Evolutionary conservation across 23 tunicate genomes (phyloP).

Genomic region (Ciona savignyi): DNA sequence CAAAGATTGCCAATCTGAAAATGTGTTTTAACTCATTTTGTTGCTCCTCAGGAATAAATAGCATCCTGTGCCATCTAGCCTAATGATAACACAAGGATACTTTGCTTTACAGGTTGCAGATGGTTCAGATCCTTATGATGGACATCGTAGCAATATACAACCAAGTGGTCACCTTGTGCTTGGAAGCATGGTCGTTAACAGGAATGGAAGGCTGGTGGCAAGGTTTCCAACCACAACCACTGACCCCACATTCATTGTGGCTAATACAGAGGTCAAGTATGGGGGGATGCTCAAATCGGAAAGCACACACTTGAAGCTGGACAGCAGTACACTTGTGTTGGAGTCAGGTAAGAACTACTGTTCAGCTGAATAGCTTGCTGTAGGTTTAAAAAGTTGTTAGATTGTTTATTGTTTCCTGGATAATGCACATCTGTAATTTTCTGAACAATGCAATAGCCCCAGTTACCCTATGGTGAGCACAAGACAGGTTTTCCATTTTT

Average conservation of each 20-base stretch:
- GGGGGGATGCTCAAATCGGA: conserved; percentile 12
- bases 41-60: background rate
- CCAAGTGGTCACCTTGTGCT: background rate
- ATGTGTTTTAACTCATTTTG: background rate
- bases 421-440: too few relatives aligned
- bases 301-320: conserved; percentile 5
- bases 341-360: conserved; percentile 12
- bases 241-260: conserved; percentile 7
- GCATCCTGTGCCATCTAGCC: too few relatives aligned
- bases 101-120: conserved; percentile 8
- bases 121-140: conserved; percentile 17
- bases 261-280: conserved; percentile 6
- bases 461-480: too few relatives aligned
- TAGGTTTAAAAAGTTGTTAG: too few relatives aligned
- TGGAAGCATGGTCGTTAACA: conserved; percentile 10
- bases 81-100: background rate
- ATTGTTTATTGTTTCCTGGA: too few relatives aligned
- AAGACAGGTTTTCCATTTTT: too few relatives aligned
- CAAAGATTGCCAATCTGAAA: too few relatives aligned
- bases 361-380: too few relatives aligned
- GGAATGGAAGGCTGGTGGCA: background rate
- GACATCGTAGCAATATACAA: background rate
- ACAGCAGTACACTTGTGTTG: background rate
- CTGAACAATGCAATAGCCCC: too few relatives aligned
- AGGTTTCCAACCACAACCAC: background rate